Evolutionary conservation across 2,113 vertebrate species (phyloP), one percentile per base, ranked within the genome.

Genomic region (Brachyistius frenatus): DNA sequence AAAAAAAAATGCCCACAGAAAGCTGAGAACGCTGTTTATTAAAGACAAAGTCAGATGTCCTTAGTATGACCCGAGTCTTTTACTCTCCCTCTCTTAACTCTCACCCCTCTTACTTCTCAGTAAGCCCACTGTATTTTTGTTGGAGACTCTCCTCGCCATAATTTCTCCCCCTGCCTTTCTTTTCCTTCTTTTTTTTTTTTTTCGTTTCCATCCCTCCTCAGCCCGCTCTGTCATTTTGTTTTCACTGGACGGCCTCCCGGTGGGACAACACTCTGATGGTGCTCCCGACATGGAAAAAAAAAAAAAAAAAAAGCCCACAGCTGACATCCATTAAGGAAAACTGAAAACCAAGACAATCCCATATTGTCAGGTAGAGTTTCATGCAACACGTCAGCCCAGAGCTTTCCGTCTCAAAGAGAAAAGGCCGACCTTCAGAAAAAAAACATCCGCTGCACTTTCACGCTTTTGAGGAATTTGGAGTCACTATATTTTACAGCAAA

Each of bases 281-380:
- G 63, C 88, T 89, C 88, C 86, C 79, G 67, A 91, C 91, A 94
- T 93, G 92, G 92, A 90, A 41, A 73, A 88, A 73, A 55, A 77
- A 73, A 88, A 73, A 55, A 77, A 90, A 50, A 73, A 88, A 73
- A 60, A 76, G n/a, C 52, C 63, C 80, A 87, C 94, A 96, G 92
- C 94, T 94, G 94, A 95, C 85, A 92, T 93, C 81, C 90, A 87
- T 95, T 95, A 93, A 60, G 79, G 81, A 88, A 81, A 93, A 90
- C 78, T 86, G 85, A 82, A 79, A 86, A 67, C 72, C 76, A 57
- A 89, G 88, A 89, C 85, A 93, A 63, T 87, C 75, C 44, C 57
- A 69, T 78, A 80, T 87, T 92, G 92, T 93, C 92, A 93, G 92
- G 78, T 92, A 89, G 73, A 76, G 88, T 86, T 92, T 88, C 86